Conservation (phyloP, 2,888 invertebrate species). For the Formica aserva region DNA sequence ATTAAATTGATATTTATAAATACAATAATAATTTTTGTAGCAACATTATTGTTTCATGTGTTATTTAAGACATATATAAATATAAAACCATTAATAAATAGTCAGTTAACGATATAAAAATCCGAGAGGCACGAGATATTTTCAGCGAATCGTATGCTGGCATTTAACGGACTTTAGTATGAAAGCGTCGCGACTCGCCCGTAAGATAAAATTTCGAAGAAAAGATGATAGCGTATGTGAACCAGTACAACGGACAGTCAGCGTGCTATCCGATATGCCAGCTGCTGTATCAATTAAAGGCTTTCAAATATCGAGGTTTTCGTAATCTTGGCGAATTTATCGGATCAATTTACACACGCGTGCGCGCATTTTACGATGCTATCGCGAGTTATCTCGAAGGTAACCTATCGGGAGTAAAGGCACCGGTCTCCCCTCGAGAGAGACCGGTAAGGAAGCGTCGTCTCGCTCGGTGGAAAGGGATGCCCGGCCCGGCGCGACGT, state of each 20-base stretch:
- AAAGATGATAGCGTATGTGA: neutral
- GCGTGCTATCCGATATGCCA: neutral
- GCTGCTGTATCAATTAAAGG: constrained; percentile 24
- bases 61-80: constrained; percentile 13
- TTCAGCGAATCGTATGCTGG: neutral
- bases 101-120: neutral
- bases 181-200: neutral
- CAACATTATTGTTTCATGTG: neutral
- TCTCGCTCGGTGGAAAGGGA: constrained; percentile 77
- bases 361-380: constrained; percentile 67
- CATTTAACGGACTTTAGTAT: neutral
- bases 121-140: neutral
- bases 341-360: constrained; percentile 66
- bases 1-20: constrained; percentile 6
- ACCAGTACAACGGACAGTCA: neutral
- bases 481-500: constrained; percentile 75
- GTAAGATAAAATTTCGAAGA: constrained; percentile 12
- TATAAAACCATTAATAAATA: constrained; percentile 5
- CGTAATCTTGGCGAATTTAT: constrained; percentile 40
- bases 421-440: constrained; percentile 63
- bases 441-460: constrained; percentile 76
- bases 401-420: constrained; percentile 74
- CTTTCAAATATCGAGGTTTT: constrained; percentile 4
- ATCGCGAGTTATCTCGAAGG: constrained; percentile 74
- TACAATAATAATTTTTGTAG: neutral